Conservation (phyloP, 1,140 invertebrate species). For the Sitobion miscanthi region DNA sequence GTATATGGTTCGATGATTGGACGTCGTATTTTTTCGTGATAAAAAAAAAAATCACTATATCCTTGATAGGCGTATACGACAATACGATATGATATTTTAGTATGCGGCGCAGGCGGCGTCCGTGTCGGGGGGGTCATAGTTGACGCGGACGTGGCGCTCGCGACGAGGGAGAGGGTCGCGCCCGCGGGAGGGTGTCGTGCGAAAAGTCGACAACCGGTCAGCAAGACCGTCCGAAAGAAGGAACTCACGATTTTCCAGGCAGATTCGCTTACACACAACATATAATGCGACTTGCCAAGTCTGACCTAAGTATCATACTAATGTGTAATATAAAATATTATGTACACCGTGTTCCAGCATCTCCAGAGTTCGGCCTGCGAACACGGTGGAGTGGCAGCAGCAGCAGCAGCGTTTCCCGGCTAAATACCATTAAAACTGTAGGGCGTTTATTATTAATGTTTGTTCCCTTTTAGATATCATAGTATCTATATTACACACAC, state of each 20-base stretch:
- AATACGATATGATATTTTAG: neutral
- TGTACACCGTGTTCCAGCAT: neutral
- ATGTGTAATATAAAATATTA: neutral
- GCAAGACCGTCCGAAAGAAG: neutral
- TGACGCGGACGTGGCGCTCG: neutral
- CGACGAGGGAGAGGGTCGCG: neutral
- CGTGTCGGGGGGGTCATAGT: too few species aligned
- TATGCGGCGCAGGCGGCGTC: neutral
- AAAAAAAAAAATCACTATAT: too few species aligned
- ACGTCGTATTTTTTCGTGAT: neutral
- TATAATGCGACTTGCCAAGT: too few species aligned
- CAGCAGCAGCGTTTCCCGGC: neutral
- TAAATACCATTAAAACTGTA: slow-evolving; percentile 56
- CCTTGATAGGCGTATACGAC: too few species aligned
- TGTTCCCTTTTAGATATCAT: slow-evolving; percentile 51
- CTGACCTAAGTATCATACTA: too few species aligned
- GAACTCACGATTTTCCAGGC: neutral
- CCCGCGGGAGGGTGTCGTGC: neutral
- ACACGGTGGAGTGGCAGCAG: neutral
- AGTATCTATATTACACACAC: neutral
- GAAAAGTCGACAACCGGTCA: neutral
- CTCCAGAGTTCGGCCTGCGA: neutral
- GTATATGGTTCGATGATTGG: neutral
- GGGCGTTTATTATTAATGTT: slow-evolving; percentile 56
- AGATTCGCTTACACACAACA: neutral